Percentiles rank a stretch among this genome's conserved stretches.
Conservation (phyloP, 2,113 vertebrate species). For the Zosterops lateralis region DNA sequence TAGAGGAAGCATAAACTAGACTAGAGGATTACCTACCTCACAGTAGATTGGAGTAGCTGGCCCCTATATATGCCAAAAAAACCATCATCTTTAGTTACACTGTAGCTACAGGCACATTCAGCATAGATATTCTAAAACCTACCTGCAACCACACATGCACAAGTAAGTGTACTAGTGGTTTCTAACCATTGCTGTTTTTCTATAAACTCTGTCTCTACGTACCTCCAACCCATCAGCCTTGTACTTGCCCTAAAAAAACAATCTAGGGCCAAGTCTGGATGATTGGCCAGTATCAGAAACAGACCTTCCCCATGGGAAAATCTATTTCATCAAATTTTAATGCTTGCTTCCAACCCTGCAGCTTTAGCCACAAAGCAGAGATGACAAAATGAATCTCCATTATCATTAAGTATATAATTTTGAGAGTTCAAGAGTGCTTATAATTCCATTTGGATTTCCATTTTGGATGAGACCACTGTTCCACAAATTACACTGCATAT, state of each 20-base stretch:
- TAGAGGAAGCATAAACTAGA: neutral
- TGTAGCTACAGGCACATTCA: neutral
- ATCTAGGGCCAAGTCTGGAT: neutral
- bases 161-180: neutral
- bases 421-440: neutral
- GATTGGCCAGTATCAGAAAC: neutral
- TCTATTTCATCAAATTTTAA: neutral
- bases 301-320: neutral
- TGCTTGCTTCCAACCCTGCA: neutral
- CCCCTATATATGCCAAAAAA: neutral
- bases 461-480: neutral
- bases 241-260: neutral
- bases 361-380: neutral
- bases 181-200: neutral
- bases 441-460: slow-evolving; percentile 27
- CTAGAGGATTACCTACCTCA: neutral
- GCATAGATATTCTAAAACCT: neutral
- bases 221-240: neutral
- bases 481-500: neutral
- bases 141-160: neutral
- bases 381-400: neutral
- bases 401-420: neutral
- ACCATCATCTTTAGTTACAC: neutral
- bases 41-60: neutral
- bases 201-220: neutral